Evolutionary conservation across 1,140 invertebrate genomes (phyloP).

Genomic region (Trichogramma pretiosum): DNA sequence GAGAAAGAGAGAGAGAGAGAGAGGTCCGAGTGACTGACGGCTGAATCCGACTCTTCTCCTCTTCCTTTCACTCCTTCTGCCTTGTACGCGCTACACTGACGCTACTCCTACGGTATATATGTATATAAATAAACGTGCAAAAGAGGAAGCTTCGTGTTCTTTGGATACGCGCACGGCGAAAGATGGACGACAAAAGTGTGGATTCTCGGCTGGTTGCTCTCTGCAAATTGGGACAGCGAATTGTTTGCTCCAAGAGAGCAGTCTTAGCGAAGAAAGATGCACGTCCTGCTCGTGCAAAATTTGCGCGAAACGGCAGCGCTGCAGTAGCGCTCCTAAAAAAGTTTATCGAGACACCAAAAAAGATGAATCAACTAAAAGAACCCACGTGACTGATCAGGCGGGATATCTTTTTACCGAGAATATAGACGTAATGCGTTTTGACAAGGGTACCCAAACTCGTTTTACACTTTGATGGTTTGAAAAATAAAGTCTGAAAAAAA

Average conservation of each 20-base stretch:
- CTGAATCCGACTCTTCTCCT: slow-evolving; percentile 40
- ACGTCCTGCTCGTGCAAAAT: slow-evolving; percentile 1
- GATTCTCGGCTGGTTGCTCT: too few species aligned
- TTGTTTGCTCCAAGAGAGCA: slow-evolving; percentile 1
- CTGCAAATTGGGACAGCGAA: slow-evolving; percentile 15
- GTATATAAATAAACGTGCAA: too few species aligned
- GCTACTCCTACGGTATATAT: too few species aligned
- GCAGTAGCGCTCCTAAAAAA: neutral
- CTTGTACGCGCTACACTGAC: slow-evolving; percentile 6
- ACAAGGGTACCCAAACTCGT: neutral
- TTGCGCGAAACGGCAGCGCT: neutral
- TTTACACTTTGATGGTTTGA: slow-evolving; percentile 1
- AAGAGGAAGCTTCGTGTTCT: too few species aligned
- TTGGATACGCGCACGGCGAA: too few species aligned
- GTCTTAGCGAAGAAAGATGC: neutral
- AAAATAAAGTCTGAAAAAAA: too few species aligned
- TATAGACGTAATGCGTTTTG: slow-evolving; percentile 13
- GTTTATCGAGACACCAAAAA: neutral
- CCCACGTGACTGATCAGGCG: neutral
- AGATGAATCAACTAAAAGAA: too few species aligned
- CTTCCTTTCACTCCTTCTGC: slow-evolving; percentile 17
- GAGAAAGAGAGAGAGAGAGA: slow-evolving; percentile 23
- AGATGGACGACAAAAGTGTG: neutral
- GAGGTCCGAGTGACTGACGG: slow-evolving; percentile 37
- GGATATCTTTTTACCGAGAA: slow-evolving; percentile 3